Conservation (phyloP, 2,888 invertebrate genomes). For the Philereme transversata region DNA sequence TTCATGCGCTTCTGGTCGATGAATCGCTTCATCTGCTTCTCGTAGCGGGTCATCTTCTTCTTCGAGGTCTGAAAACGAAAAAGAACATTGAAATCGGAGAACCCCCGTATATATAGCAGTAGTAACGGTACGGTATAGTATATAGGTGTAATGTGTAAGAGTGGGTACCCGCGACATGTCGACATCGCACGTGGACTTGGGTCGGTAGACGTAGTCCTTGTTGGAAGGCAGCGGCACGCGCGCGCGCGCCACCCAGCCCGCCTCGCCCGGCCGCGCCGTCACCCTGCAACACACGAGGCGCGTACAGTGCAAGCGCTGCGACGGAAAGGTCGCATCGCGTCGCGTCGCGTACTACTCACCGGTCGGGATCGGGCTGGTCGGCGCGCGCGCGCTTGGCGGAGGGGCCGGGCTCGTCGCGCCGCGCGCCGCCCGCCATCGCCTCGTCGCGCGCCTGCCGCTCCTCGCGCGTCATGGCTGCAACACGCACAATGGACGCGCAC, state of each 20-base stretch:
- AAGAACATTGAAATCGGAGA: background rate
- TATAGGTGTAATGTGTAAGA: too few species aligned
- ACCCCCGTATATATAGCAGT: too few species aligned
- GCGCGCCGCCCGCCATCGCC: conserved; percentile 66
- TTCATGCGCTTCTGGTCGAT: conserved; percentile 92
- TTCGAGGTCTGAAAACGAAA: conserved; percentile 85
- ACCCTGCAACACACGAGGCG: conserved; percentile 49
- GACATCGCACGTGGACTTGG: conserved; percentile 94
- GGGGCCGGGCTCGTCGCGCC: conserved; percentile 85
- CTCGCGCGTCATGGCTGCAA: conserved; percentile 92
- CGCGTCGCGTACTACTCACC: conserved; percentile 2
- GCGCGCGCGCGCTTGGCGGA: conserved; percentile 80
- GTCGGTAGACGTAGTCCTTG: conserved; percentile 98
- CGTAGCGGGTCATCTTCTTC: conserved; percentile 94
- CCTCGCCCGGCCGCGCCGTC: conserved; percentile 94
- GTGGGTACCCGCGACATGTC: conserved; percentile 90
- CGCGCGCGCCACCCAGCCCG: conserved; percentile 97
- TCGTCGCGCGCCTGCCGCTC: conserved; percentile 94
- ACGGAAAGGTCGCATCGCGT: too few species aligned
- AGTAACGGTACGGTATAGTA: too few species aligned
- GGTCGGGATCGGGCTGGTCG: conserved; percentile 39
- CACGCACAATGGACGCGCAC: background rate
- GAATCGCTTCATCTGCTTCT: conserved; percentile 96
- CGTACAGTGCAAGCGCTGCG: background rate
- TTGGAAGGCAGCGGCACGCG: conserved; percentile 97